Evolutionary conservation across 2,888 invertebrate species (phyloP), one percentile per base, ranked within the genome.

Genomic region (Herminia tarsipennalis): DNA sequence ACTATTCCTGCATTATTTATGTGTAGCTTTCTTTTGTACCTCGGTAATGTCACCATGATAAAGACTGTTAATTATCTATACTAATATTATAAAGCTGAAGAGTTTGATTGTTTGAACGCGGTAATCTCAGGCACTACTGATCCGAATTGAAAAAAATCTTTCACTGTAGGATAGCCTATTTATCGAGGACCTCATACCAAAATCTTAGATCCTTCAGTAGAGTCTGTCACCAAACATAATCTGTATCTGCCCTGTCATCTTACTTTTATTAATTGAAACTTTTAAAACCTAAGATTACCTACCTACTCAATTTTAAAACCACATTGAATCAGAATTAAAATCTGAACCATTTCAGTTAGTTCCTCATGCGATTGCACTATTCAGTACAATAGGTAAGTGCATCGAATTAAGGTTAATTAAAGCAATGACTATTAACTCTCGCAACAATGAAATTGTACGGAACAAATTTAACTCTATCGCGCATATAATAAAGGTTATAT

Each of bases 391-490:
- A 63, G 62, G 70, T 75, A 71, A 76, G 70, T 81, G 80, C 78
- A 83, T 80, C 74, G 80, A 85, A 86, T 86, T 83, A 84, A 81
- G 78, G 83, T 79, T 86, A 83, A 86, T 87, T 82, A 84, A 80
- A 76, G 69, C 82, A 83, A 85, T 82, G 72, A 72, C 70, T 70
- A 76, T 78, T 77, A 78, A 78, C 76, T 72, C 69, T 65, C 63
- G 54, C 70, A 70, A 63, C 61, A 56, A 56, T 47, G 51, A 39
- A 47, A 51, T 56, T 58, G 52, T 39, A 53, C 63, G 61, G 47
- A 48, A 55, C 59, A 71, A 70, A 68, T 65, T 66, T 56, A 58
- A 67, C 71, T 65, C 70, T 73, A 72, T 59, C 42, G 32, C 50
- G 17, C 38, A 55, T 20, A 34, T 47, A 68, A 67, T 70, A 74